Conservation (phyloP, 1,140 invertebrate species). For the Pogonus chalceus region DNA sequence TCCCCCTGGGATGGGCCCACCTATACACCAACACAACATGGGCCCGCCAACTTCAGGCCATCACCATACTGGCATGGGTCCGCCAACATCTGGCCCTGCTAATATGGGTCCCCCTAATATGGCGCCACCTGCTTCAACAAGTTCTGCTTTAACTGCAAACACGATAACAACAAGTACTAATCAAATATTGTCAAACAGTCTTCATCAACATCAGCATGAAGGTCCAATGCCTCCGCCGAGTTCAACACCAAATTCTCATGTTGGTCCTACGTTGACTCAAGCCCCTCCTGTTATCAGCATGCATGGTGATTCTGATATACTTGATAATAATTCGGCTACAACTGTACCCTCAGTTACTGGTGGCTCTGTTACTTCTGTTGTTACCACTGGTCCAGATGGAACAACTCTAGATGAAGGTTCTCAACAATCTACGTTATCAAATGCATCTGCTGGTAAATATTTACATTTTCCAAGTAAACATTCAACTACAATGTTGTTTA, state of each 20-base stretch:
- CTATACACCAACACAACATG: conserved; percentile 20
- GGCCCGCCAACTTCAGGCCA: conserved; percentile 29
- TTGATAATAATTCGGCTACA: conserved; percentile 38
- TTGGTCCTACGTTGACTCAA: too few species aligned
- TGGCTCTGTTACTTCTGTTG: conserved; percentile 69
- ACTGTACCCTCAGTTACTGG: conserved; percentile 28
- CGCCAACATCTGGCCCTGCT: conserved; percentile 37
- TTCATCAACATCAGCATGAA: conserved; percentile 41
- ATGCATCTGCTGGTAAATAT: conserved; percentile 70
- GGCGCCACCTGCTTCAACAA: conserved; percentile 29
- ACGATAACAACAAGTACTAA: conserved; percentile 19
- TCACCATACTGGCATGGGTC: conserved; percentile 37
- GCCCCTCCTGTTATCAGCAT: conserved; percentile 30
- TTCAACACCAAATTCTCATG: conserved; percentile 48
- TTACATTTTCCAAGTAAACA: not conserved
- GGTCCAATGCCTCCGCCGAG: conserved; percentile 49
- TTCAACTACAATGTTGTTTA: not conserved
- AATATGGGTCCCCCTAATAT: conserved; percentile 43
- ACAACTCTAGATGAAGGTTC: conserved; percentile 78
- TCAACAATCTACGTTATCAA: conserved; percentile 83
- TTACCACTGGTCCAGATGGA: conserved; percentile 79
- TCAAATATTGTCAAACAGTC: conserved; percentile 33
- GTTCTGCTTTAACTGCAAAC: conserved; percentile 10
- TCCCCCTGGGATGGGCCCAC: conserved; percentile 48
- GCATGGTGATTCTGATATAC: conserved; percentile 37